Conservation (phyloP, 2,113 vertebrate genomes). For the Myrmecobius fasciatus region DNA sequence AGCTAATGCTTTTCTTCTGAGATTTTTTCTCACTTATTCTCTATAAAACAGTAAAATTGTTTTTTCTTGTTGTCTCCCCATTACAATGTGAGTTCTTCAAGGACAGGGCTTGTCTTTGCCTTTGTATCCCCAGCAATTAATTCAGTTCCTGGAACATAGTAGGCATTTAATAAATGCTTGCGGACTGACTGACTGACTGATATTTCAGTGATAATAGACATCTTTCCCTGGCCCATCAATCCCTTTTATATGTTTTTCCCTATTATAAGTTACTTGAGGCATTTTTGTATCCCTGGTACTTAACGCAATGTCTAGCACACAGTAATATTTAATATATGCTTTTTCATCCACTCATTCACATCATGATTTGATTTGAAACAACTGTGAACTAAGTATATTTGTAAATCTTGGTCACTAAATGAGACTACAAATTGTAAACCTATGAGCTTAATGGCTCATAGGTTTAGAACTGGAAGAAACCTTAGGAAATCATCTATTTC, state of each 20-base stretch:
- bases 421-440: no score
- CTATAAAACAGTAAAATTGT: background rate
- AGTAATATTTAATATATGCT: background rate
- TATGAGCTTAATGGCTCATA: background rate
- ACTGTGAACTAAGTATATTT: background rate
- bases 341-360: background rate
- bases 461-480: background rate
- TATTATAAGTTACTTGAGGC: background rate
- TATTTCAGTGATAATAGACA: no score
- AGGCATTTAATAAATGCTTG: background rate
- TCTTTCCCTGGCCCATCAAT: background rate
- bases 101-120: no score
- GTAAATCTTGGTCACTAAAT: background rate
- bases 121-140: no score
- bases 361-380: background rate
- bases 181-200: no score
- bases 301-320: background rate
- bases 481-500: background rate
- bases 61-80: background rate
- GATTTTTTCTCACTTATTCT: background rate
- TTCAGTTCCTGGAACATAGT: background rate
- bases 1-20: background rate
- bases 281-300: background rate
- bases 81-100: no score
- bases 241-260: background rate